Conservation (phyloP, 2,113 vertebrate species). For the Raphicerus campestris region DNA sequence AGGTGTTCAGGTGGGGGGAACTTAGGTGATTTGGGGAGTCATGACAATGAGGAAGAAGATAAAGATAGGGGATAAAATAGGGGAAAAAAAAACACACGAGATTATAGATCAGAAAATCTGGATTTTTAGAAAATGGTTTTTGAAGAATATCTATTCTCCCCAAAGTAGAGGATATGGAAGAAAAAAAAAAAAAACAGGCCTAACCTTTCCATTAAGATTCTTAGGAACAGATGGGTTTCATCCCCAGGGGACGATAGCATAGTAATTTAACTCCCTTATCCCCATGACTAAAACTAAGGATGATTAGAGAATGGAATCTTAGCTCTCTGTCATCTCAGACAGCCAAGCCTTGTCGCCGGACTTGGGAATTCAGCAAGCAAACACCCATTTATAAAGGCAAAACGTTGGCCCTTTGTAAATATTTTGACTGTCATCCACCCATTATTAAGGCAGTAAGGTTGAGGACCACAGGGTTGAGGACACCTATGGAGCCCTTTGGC, state of each 20-base stretch:
- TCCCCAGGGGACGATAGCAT: neutral
- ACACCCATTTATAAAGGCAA: neutral
- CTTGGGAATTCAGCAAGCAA: neutral
- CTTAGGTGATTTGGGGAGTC: neutral
- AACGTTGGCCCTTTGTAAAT: neutral
- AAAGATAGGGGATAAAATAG: neutral
- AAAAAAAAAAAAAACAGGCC: neutral
- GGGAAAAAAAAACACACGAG: neutral
- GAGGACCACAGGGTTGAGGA: neutral
- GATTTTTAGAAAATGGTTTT: neutral
- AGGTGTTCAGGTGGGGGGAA: conserved; percentile 54
- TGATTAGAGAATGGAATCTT: conserved; percentile 50
- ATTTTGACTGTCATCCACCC: neutral
- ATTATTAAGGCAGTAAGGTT: neutral
- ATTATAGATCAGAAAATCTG: neutral
- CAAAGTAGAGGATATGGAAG: neutral
- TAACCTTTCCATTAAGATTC: conserved; percentile 33
- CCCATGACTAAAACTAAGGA: conserved; percentile 61
- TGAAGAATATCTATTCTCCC: neutral
- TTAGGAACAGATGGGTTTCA: conserved; percentile 41
- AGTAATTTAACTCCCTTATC: conserved; percentile 64
- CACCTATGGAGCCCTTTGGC: neutral
- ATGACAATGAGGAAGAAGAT: neutral
- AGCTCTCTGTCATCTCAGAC: neutral
- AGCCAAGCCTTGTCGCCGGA: neutral